Conservation (phyloP, 2,113 vertebrate species). For the Aythya baeri region DNA sequence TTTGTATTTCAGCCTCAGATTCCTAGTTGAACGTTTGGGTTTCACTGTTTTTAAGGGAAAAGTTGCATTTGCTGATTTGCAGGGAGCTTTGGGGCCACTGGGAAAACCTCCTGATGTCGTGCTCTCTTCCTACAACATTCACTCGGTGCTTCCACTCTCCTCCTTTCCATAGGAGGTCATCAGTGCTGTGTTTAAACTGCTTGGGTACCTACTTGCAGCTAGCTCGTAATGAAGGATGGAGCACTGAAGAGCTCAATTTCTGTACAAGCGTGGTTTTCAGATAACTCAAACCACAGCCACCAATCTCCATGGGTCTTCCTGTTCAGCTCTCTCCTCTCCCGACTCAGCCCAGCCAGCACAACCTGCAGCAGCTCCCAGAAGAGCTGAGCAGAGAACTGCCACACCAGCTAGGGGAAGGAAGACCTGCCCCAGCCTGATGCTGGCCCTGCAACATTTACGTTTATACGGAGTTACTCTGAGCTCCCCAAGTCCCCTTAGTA, state of each 20-base stretch:
- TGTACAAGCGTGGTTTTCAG: background rate
- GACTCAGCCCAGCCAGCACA: background rate
- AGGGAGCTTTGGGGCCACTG: background rate
- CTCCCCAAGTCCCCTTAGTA: background rate
- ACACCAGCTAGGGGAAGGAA: background rate
- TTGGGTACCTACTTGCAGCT: background rate
- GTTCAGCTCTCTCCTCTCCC: background rate
- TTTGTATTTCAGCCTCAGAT: background rate
- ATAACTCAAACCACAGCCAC: background rate
- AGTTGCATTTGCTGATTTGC: background rate
- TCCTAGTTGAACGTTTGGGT: background rate
- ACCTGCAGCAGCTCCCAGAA: too few relatives aligned
- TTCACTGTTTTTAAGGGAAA: background rate
- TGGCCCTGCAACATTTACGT: background rate
- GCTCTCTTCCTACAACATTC: background rate
- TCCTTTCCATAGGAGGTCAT: background rate
- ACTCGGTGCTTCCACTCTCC: background rate
- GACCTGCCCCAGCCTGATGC: background rate
- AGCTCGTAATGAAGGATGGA: background rate
- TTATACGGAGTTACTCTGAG: rapidly evolving
- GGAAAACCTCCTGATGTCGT: background rate
- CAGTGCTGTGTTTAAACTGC: rapidly evolving
- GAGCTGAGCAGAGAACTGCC: background rate
- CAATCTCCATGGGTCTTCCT: background rate
- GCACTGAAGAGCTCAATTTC: background rate